Conservation (phyloP, 2,113 vertebrate genomes). For the Fulica atra region DNA sequence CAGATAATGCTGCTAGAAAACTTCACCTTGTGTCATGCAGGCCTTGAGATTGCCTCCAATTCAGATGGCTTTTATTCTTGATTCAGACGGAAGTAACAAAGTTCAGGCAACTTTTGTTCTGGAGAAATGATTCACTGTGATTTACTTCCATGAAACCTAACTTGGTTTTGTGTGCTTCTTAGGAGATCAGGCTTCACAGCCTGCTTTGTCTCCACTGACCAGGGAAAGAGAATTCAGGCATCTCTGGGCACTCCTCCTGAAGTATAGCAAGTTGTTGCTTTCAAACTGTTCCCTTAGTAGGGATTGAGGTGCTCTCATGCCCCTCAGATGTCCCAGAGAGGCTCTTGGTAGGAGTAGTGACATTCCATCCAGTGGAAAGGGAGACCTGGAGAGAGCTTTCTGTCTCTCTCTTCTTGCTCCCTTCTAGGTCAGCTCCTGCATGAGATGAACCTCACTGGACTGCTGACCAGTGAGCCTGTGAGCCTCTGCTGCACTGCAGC, state of each 20-base stretch:
- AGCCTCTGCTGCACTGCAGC: not conserved
- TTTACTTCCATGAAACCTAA: not conserved
- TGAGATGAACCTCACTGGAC: not conserved
- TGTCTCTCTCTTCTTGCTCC: not conserved
- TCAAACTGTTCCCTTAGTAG: not conserved
- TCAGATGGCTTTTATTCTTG: not conserved
- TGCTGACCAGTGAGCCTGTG: not conserved
- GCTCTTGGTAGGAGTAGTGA: not conserved
- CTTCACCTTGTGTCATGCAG: not conserved
- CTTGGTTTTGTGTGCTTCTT: not conserved
- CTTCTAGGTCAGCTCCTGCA: not conserved
- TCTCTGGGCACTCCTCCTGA: not conserved
- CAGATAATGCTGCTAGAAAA: not conserved
- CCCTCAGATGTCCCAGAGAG: not conserved
- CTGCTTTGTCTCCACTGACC: not conserved
- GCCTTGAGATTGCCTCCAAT: not conserved
- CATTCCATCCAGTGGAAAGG: not conserved
- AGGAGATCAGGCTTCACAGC: not conserved
- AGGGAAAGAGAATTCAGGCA: not conserved
- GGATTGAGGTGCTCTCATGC: not conserved
- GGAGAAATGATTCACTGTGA: not conserved
- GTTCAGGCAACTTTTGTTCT: not conserved
- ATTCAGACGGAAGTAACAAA: not conserved
- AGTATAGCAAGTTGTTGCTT: not conserved
- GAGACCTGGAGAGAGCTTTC: not conserved